Conservation (phyloP, 2,113 vertebrate species). For the Leptobrachium ailaonicum region DNA sequence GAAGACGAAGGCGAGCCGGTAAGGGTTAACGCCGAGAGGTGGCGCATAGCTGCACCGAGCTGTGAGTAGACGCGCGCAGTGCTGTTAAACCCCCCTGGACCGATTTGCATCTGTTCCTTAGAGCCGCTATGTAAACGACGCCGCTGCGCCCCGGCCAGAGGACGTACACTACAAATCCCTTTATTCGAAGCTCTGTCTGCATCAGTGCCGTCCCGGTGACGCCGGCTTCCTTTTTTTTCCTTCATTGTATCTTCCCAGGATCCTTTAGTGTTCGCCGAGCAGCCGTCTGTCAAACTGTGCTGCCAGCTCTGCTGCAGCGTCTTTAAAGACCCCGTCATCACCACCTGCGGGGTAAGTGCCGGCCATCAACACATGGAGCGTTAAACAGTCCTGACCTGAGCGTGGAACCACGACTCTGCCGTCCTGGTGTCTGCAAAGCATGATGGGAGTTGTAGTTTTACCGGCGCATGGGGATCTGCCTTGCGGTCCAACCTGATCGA, state of each 20-base stretch:
- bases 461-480: no score
- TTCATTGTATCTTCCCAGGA: conserved; percentile 70
- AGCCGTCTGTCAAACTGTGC: conserved; percentile 94
- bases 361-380: no score
- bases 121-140: no score
- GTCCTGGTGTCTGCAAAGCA: no score
- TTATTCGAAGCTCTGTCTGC: background rate
- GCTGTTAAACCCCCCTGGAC: no score
- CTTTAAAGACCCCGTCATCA: conserved; percentile 97
- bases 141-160: no score
- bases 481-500: no score
- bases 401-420: no score
- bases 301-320: conserved; percentile 95
- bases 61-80: conserved; percentile 11
- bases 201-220: background rate
- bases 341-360: conserved; percentile 91
- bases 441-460: no score
- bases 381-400: no score
- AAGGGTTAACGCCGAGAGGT: conserved; percentile 52
- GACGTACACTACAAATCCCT: no score
- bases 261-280: conserved; percentile 93
- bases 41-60: conserved; percentile 9
- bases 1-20: conserved; percentile 97
- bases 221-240: background rate
- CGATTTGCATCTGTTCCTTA: no score